Evolutionary conservation across 2,888 invertebrate species (phyloP).

Genomic region (Conistra vaccinii): DNA sequence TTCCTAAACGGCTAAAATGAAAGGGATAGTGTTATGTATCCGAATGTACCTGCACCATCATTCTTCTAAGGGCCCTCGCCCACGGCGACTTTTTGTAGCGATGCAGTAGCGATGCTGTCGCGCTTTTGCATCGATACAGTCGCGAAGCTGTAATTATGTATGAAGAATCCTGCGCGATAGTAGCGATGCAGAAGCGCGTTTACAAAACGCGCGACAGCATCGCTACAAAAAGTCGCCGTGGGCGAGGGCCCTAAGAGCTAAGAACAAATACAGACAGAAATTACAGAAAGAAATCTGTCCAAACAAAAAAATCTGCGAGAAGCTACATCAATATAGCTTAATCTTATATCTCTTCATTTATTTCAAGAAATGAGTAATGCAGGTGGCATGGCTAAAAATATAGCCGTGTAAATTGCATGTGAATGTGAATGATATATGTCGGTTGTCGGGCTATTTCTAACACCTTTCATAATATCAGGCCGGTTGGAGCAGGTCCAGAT

Average conservation of each 20-base stretch:
- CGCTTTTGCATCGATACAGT: no score
- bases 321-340: neutral
- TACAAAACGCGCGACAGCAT: no score
- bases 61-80: no score
- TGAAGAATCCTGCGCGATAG: no score
- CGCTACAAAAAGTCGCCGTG: no score
- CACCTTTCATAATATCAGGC: conserved; percentile 61
- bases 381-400: conserved; percentile 54
- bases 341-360: conserved; percentile 20
- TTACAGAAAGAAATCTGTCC: neutral
- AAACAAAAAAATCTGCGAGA: neutral
- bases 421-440: conserved; percentile 59
- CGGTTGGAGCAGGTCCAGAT: conserved; percentile 60
- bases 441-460: conserved; percentile 57
- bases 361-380: conserved; percentile 39
- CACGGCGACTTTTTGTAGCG: no score
- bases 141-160: no score
- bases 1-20: no score
- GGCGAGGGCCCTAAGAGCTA: no score
- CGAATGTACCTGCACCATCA: neutral
- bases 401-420: conserved; percentile 49
- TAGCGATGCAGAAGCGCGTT: no score
- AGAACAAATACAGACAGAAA: neutral
- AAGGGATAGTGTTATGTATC: no score
- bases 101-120: no score